Conservation (phyloP, 1,140 invertebrate species). For the Heterodera carotae region DNA sequence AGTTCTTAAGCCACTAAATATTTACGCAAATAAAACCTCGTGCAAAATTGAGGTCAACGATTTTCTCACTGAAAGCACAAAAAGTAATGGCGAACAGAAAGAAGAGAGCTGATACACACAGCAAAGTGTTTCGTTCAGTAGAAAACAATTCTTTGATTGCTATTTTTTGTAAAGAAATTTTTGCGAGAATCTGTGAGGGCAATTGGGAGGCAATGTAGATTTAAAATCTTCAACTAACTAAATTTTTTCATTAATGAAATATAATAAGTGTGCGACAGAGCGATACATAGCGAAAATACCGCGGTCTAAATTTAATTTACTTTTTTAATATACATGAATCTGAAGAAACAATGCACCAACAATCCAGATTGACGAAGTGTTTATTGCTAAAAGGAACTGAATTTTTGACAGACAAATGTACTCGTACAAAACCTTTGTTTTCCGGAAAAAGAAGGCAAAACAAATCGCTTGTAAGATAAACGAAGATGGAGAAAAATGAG, state of each 20-base stretch:
- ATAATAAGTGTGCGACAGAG: not conserved
- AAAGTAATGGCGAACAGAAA: slow-evolving; percentile 27
- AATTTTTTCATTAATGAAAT: not conserved
- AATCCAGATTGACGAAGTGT: slow-evolving; percentile 41
- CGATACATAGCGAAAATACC: too few species aligned
- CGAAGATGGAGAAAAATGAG: slow-evolving; percentile 32
- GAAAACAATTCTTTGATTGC: slow-evolving; percentile 23
- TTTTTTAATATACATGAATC: slow-evolving; percentile 30
- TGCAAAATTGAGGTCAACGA: slow-evolving; percentile 30
- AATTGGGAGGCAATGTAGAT: not conserved
- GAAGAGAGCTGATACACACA: slow-evolving; percentile 33
- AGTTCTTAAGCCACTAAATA: too few species aligned
- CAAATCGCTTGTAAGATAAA: slow-evolving; percentile 34
- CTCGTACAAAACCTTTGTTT: slow-evolving; percentile 30
- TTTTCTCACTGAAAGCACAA: slow-evolving; percentile 29
- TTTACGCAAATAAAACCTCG: slow-evolving; percentile 10
- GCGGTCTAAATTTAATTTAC: not conserved
- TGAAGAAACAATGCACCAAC: slow-evolving; percentile 34
- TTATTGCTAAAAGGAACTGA: slow-evolving; percentile 17
- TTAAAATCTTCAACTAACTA: not conserved
- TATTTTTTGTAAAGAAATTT: slow-evolving; percentile 31
- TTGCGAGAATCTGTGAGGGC: slow-evolving; percentile 8
- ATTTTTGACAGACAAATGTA: not conserved
- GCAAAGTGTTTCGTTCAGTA: slow-evolving; percentile 31
- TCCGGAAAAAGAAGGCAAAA: slow-evolving; percentile 36